phyloP scores from a whole-genome alignment of 2,797 vertebrate species.

The Molothrus aeneus region DNA sequence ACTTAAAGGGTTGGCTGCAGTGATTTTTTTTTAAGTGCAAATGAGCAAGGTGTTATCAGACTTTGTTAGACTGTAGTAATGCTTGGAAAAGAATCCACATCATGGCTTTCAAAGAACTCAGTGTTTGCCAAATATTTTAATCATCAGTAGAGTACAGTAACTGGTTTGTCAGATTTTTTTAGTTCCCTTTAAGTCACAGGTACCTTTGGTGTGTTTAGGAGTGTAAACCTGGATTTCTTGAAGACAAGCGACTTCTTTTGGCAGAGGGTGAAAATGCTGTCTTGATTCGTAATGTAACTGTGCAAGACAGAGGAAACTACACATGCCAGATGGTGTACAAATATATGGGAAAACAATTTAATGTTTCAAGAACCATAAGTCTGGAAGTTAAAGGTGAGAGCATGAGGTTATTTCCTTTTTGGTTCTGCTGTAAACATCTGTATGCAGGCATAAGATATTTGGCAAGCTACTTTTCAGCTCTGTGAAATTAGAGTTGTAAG shows the following conservation, averaged over 20 bases:
- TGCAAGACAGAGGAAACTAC: constrained; percentile 77
- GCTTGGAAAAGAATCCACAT: not conserved
- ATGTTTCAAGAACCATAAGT: constrained; percentile 70
- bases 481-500: not conserved
- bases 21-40: not conserved
- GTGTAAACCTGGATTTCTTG: constrained; percentile 71
- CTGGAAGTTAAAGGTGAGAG: constrained; percentile 74
- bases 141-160: not conserved
- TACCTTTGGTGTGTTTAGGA: constrained; percentile 69
- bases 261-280: not conserved
- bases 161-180: not conserved
- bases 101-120: not conserved
- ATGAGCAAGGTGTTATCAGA: not conserved
- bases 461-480: not conserved
- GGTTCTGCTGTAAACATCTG: not conserved
- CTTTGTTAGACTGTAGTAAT: not conserved
- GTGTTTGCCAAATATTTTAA: not conserved
- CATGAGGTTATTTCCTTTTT: not conserved
- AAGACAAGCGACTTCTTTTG: constrained; percentile 46
- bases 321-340: constrained; percentile 72
- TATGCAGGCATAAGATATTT: not conserved
- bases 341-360: constrained; percentile 65
- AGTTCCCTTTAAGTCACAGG: not conserved
- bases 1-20: not conserved
- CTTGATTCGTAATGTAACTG: constrained; percentile 54